Evolutionary conservation across 2,797 vertebrate species (phyloP).

Genomic region (Malacoraja senta): DNA sequence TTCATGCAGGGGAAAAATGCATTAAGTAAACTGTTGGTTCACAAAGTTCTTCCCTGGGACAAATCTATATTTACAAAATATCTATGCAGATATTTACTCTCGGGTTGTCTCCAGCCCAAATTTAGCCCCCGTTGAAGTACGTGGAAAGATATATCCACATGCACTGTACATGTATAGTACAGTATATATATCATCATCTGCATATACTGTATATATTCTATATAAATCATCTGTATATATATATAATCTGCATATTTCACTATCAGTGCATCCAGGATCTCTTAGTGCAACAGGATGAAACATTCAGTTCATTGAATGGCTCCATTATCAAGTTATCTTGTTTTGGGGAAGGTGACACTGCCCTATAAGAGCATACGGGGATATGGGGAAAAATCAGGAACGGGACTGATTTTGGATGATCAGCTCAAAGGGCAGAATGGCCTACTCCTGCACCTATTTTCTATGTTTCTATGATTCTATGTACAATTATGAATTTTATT

Average conservation of each 20-base stretch:
- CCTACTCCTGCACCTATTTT: not conserved
- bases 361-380: not conserved
- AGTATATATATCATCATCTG: too few species aligned
- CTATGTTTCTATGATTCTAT: not conserved
- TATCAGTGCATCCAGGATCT: not conserved
- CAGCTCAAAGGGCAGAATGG: too few species aligned
- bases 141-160: not conserved
- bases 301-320: not conserved
- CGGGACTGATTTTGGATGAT: too few species aligned
- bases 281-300: not conserved
- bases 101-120: not conserved
- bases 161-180: too few species aligned
- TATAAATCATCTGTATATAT: too few species aligned
- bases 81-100: not conserved
- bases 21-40: not conserved
- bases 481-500: too few species aligned
- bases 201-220: too few species aligned
- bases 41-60: too few species aligned
- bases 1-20: not conserved
- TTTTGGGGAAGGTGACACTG: not conserved
- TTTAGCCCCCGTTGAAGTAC: not conserved
- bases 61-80: not conserved
- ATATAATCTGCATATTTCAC: not conserved
- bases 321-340: not conserved
- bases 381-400: too few species aligned